These are phyloP conservation scores for Drosophila rufa DNA, from an alignment of 1,140 invertebrate species.

Conservation along the genomic window DNA sequence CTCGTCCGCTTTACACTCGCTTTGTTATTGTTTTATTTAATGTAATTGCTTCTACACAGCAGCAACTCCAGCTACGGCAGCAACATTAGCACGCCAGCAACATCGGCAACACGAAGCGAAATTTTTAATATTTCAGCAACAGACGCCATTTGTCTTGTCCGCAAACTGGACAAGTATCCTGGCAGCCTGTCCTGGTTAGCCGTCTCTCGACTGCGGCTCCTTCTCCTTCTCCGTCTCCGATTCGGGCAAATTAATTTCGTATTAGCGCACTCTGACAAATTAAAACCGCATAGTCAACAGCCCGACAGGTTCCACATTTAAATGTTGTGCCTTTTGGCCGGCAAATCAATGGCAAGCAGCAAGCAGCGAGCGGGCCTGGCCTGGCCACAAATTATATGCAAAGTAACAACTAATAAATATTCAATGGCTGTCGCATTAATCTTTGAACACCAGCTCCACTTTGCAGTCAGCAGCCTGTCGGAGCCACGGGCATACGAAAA, in stretches of 20 bases:
- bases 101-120: constrained; percentile 18
- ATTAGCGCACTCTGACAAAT: constrained; percentile 82
- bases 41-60: constrained; percentile 69
- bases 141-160: constrained; percentile 78
- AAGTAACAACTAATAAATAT: constrained; percentile 83
- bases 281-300: constrained; percentile 80
- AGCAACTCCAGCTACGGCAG: constrained; percentile 18
- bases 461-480: constrained; percentile 39
- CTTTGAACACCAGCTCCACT: constrained; percentile 72
- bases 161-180: constrained; percentile 67
- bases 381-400: constrained; percentile 79
- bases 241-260: constrained; percentile 76
- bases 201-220: neutral
- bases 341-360: constrained; percentile 68
- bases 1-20: constrained; percentile 43
- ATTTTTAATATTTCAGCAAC: constrained; percentile 78
- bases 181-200: constrained; percentile 46
- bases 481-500: constrained; percentile 24
- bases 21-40: constrained; percentile 79
- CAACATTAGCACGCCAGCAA: constrained; percentile 11
- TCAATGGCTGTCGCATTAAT: constrained; percentile 82
- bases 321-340: constrained; percentile 45
- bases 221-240: constrained; percentile 11
- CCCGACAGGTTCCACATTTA: constrained; percentile 68
- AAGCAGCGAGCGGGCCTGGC: neutral